Percentiles rank a stretch among this genome's conserved stretches.
These are phyloP conservation scores for Alaudala cheleensis DNA, from an alignment of 2,113 vertebrate species.

Conservation along the genomic window DNA sequence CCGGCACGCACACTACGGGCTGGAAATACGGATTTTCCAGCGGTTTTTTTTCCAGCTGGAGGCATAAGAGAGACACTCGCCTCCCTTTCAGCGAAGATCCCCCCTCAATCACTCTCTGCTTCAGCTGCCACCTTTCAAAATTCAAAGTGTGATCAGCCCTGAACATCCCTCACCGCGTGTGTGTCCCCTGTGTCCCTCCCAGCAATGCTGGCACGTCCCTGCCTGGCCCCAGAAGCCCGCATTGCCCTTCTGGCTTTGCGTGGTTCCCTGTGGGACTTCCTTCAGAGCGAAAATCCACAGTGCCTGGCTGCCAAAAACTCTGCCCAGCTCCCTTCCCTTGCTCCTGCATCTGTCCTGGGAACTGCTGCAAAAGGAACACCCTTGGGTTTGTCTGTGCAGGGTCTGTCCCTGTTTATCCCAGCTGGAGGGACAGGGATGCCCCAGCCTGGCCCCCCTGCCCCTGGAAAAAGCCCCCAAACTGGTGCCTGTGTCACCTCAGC, in stretches of 20 bases:
- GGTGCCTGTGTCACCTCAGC: not conserved
- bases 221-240: not conserved
- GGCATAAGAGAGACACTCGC: not conserved
- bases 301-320: not conserved
- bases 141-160: not conserved
- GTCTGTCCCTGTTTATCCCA: not conserved
- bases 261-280: not conserved
- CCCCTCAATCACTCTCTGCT: not conserved
- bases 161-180: fast-evolving
- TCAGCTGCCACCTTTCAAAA: not conserved
- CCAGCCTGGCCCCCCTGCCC: not conserved
- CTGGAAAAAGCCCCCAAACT: not conserved
- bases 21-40: not conserved
- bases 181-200: not conserved
- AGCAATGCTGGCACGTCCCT: not conserved
- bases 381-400: not conserved
- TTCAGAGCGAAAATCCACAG: not conserved
- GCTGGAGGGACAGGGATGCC: not conserved
- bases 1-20: not conserved
- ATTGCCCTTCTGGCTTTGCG: not conserved
- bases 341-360: fast-evolving
- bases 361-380: not conserved
- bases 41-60: not conserved
- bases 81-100: not conserved
- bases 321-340: not conserved